Evolutionary conservation across 2,888 invertebrate genomes (phyloP).

Genomic region (Eristalis tenax): DNA sequence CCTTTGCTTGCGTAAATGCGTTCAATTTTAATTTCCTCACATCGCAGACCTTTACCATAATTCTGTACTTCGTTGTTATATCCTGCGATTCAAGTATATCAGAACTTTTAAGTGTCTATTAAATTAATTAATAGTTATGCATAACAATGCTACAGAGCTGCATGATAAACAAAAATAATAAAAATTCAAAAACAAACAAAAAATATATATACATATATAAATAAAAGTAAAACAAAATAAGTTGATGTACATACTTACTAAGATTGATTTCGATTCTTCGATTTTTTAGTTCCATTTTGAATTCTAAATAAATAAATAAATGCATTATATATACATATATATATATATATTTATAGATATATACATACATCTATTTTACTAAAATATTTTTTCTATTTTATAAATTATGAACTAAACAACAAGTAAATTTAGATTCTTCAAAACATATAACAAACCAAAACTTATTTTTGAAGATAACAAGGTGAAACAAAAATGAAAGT

Average conservation of each 20-base stretch:
- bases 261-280: constrained; percentile 62
- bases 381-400: constrained; percentile 72
- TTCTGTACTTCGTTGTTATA: constrained; percentile 13
- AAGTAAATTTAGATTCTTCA: constrained; percentile 64
- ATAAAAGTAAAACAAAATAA: constrained; percentile 22
- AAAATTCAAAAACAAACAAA: background rate
- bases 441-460: constrained; percentile 47
- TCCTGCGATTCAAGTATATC: constrained; percentile 39
- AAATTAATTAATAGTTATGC: constrained; percentile 16
- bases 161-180: background rate
- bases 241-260: constrained; percentile 69
- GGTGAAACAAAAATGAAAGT: constrained; percentile 28
- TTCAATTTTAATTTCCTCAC: constrained; percentile 8
- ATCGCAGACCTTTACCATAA: background rate
- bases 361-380: constrained; percentile 72
- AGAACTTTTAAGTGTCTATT: constrained; percentile 63
- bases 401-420: constrained; percentile 60
- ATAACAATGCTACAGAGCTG: background rate
- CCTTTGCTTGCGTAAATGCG: constrained; percentile 41
- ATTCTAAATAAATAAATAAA: constrained; percentile 61
- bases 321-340: constrained; percentile 55
- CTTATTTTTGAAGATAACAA: constrained; percentile 51
- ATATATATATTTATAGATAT: constrained; percentile 71
- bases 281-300: constrained; percentile 64
- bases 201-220: constrained; percentile 11